Evolutionary conservation across 2,797 vertebrate genomes (phyloP), one percentile per base, ranked within the genome.

Genomic region (Scyliorhinus canicula): DNA sequence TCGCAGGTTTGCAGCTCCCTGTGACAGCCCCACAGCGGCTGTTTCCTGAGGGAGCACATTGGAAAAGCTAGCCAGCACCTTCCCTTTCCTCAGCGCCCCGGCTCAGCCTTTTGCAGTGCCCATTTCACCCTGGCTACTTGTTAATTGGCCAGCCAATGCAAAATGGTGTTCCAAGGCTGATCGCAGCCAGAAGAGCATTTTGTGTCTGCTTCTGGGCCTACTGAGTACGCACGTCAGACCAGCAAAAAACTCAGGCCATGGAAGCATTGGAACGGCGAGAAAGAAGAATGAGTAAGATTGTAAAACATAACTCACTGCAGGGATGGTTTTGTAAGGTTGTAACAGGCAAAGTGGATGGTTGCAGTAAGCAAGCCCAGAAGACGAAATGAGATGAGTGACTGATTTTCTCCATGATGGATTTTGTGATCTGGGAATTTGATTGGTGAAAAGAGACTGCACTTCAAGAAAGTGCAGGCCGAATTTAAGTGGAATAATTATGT

Each of bases 401-500:
- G 79, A 24, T 82, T 47, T 40, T 2, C 44, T 47, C 79, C 44
- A 47, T 26, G 35, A 24, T 26, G 40, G 44, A 47, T 24, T 47
- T 82, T 82, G 40, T 2, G 77, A 82, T 82, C 21, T 82, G 79
- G 24, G 44, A 82, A 6, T 47, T 82, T 82, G 55, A 57, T 57
- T 57, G 79, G 19, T 47, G 24, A 26, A 82, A 82, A 82, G 40
- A 82, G 40, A 40, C 40, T 82, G 44, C 0, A 1, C 40, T 82
- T 47, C 79, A 82, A 82, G 21, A 47, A 82, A 82, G 79, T 9
- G 21, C 5, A 82, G 21, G 40, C 79, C 6, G 19, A 82, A 82
- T 82, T 82, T 82, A 82, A 82, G 44, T 82, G 79, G 79, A 82
- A 82, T 82, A 82, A 82, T 82, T 82, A 82, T 82, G 79, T 82